A percentile compares a stretch with the other conserved stretches of the same genome.
phyloP scores from a whole-genome alignment of 2,113 vertebrate species.

The Hipposideros armiger region DNA sequence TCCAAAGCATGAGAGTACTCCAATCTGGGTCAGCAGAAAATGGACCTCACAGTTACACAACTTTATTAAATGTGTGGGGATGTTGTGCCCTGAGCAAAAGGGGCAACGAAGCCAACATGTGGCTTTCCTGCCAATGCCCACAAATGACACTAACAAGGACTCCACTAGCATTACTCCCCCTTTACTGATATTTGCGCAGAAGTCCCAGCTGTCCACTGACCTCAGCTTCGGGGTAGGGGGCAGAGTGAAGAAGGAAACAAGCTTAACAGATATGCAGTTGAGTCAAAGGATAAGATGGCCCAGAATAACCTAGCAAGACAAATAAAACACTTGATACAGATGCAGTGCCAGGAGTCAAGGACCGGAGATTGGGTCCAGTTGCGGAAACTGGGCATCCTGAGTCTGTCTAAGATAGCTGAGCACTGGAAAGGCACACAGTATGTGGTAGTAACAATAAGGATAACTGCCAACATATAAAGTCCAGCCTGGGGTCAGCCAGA shows the following conservation, averaged over 20 bases:
- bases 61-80: conserved; percentile 3
- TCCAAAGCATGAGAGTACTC: not conserved
- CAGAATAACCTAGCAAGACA: conserved; percentile 75
- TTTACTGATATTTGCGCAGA: conserved; percentile 49
- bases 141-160: conserved; percentile 47
- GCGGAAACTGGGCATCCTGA: conserved; percentile 78
- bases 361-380: conserved; percentile 78
- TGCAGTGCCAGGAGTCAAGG: conserved; percentile 68
- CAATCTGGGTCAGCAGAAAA: not conserved
- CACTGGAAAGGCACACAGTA: conserved; percentile 65
- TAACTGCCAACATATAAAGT: conserved; percentile 61
- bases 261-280: conserved; percentile 72
- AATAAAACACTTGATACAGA: conserved; percentile 72
- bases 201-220: conserved; percentile 67
- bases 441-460: conserved; percentile 62
- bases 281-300: conserved; percentile 71
- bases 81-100: not conserved
- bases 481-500: conserved; percentile 48
- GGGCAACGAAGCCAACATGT: not conserved
- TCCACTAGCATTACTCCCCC: not conserved
- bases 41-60: not conserved
- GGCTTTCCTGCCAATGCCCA: conserved; percentile 61
- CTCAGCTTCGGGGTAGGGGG: conserved; percentile 44
- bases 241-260: conserved; percentile 71
- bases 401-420: conserved; percentile 72